phyloP scores from a whole-genome alignment of 2,888 invertebrate genomes.

The Megamerina dolium region DNA sequence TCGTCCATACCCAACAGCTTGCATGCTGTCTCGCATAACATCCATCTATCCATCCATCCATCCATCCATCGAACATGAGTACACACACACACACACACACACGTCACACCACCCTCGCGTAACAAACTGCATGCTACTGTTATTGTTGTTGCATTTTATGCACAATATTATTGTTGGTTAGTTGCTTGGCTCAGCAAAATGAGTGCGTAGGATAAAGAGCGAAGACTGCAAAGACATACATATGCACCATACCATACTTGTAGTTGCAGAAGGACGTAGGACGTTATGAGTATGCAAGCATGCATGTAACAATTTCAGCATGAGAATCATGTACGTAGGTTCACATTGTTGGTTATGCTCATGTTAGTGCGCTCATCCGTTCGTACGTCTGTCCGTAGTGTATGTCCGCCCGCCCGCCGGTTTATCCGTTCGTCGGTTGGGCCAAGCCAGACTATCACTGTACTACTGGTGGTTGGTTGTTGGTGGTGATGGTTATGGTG shows the following conservation, averaged over 20 bases:
- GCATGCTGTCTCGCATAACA: background rate
- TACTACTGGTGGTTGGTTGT: too few relatives aligned
- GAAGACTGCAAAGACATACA: too few relatives aligned
- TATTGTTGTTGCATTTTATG: too few relatives aligned
- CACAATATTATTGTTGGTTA: too few relatives aligned
- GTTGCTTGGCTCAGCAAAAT: background rate
- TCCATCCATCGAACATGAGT: slow-evolving; percentile 2
- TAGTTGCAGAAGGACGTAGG: too few relatives aligned
- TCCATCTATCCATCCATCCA: background rate
- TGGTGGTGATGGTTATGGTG: too few relatives aligned
- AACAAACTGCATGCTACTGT: too few relatives aligned
- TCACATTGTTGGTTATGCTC: background rate
- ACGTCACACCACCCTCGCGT: background rate
- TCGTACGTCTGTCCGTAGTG: slow-evolving; percentile 1
- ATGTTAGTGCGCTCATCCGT: too few relatives aligned
- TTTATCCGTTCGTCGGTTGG: slow-evolving; percentile 3
- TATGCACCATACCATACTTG: too few relatives aligned
- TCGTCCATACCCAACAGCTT: background rate
- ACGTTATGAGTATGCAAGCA: too few relatives aligned
- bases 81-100: background rate
- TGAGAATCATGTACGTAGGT: background rate
- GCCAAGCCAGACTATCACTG: too few relatives aligned
- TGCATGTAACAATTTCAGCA: too few relatives aligned
- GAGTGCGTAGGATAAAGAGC: background rate
- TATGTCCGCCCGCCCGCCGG: slow-evolving; percentile 2